Evolutionary conservation across 1,140 invertebrate genomes (phyloP).

Genomic region (Lethrus apterus): DNA sequence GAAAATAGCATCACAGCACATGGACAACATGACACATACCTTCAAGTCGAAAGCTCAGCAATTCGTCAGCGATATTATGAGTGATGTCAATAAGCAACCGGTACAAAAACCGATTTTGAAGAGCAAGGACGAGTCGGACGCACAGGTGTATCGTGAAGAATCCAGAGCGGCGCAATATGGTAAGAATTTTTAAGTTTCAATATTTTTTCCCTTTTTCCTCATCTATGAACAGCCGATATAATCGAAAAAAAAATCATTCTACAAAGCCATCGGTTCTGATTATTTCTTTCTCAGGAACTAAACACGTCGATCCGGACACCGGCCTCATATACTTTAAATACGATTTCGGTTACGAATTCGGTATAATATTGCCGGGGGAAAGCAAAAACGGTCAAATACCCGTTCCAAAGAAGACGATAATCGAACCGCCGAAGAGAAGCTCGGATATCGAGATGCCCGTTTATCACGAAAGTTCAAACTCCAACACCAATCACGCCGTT

Average conservation of each 20-base stretch:
- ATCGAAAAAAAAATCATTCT: not conserved
- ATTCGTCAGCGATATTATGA: conserved; percentile 58
- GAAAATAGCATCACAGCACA: conserved; percentile 53
- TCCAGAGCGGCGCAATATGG: conserved; percentile 61
- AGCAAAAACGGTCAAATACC: conserved; percentile 48
- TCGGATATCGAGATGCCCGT: conserved; percentile 55
- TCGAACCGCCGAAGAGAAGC: conserved; percentile 46
- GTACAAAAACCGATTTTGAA: conserved; percentile 50
- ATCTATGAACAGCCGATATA: not conserved
- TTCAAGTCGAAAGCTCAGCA: conserved; percentile 65
- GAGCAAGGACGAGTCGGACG: conserved; percentile 44
- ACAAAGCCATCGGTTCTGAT: not conserved
- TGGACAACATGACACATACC: conserved; percentile 58
- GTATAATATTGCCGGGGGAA: conserved; percentile 63
- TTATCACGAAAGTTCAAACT: conserved; percentile 50
- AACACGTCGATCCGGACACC: conserved; percentile 68
- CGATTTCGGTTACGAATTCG: conserved; percentile 76
- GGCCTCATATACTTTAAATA: conserved; percentile 77
- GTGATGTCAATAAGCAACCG: conserved; percentile 47
- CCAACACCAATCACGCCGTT: conserved; percentile 22
- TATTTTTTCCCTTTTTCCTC: not conserved
- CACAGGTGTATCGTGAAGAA: conserved; percentile 64
- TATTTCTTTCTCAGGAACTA: conserved; percentile 52
- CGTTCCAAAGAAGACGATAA: conserved; percentile 38
- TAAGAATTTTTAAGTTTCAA: conserved; percentile 40